Evolutionary conservation across 2,888 invertebrate species (phyloP), one percentile per base, ranked within the genome.

Genomic region (Drosophila peninsularis): DNA sequence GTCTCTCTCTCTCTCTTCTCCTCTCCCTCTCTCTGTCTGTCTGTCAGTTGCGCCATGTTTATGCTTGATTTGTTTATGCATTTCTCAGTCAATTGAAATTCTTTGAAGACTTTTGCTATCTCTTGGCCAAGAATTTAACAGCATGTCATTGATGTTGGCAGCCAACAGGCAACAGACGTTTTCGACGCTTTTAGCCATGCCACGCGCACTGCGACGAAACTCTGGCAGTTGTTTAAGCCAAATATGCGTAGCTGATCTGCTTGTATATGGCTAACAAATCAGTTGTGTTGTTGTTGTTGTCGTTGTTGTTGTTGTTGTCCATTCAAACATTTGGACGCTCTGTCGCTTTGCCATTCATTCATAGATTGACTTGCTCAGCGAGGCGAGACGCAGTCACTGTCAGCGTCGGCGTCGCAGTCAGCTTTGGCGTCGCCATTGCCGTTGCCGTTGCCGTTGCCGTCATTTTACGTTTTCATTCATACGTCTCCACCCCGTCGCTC

Each of bases 51-150:
- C 44, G 66, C 63, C 60, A 62, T 83, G 76, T 75, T 80, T 82
- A 70, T 70, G 71, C 74, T 75, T 71, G 79, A 87, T 87, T 86
- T 85, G 85, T 85, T 88, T 88, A 83, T 76, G 66, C 73, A 75
- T 82, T 82, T 88, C 77, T 82, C 83, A 84, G 84, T 78, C 80
- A 80, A 88, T 88, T 90, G 88, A 88, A 89, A 90, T 88, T 89
- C 86, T 71, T 78, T 52, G 52, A 37, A 78, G 79, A 75, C 76
- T 73, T 79, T 71, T 77, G 79, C 72, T 77, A 62, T 42, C 70
- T 47, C 64, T 62, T 30, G 62, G 34, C 50, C 49, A 53, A 47
- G 67, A 67, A 65, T 65, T 65, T 36, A 67, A 60, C 56, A 53
- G 49, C 66, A 19, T 72, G 71, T 72, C 61, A 64, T 69, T 74